Evolutionary conservation across 64 coral and sea anemone species (phyloP).

Genomic region (Montipora efflorescens): DNA sequence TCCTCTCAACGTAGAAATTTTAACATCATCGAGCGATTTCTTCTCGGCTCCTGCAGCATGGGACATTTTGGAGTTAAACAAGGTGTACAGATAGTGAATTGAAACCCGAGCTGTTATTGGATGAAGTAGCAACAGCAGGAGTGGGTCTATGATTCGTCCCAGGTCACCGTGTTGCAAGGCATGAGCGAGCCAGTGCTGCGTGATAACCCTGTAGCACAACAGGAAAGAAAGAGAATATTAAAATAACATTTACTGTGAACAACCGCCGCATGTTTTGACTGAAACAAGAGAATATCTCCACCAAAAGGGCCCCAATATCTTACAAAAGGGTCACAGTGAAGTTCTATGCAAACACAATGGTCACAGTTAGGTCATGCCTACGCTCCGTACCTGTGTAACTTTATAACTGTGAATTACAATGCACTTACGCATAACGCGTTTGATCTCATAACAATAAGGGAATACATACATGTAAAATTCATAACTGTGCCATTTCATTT

Average conservation of each 20-base stretch:
- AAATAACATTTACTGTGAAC: background rate
- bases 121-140: slow-evolving; percentile 89
- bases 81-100: slow-evolving; percentile 68
- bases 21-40: background rate
- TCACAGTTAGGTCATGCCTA: too few species aligned
- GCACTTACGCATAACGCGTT: too few species aligned
- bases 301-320: too few species aligned
- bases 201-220: slow-evolving; percentile 62
- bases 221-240: background rate
- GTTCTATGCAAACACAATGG: too few species aligned
- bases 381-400: too few species aligned
- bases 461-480: too few species aligned
- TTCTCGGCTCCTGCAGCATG: background rate
- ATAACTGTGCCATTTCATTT: too few species aligned
- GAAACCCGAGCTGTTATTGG: slow-evolving; percentile 87
- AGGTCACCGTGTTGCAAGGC: slow-evolving; percentile 95
- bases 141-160: slow-evolving; percentile 92
- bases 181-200: slow-evolving; percentile 93
- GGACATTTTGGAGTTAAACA: slow-evolving; percentile 21
- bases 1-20: background rate
- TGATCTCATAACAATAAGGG: too few species aligned
- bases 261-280: too few species aligned
- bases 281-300: background rate
- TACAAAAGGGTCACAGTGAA: too few species aligned
- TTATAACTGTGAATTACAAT: too few species aligned